These are phyloP conservation scores for Tetranychus truncatus DNA, from an alignment of 2,888 invertebrate genomes.

Conservation along the genomic window DNA sequence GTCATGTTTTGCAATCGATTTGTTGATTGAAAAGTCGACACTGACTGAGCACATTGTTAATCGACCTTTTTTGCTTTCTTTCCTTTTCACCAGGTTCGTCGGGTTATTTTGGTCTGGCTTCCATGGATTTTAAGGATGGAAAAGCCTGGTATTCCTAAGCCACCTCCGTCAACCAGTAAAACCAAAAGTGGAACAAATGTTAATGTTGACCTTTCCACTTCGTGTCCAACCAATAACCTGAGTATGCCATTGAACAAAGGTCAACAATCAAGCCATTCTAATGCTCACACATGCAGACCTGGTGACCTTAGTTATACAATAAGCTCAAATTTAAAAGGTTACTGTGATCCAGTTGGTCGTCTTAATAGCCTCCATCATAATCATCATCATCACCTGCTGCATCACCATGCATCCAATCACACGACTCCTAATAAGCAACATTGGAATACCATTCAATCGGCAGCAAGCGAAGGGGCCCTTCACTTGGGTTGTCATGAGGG, in stretches of 20 bases:
- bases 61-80: no score
- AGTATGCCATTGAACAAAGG: neutral
- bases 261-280: neutral
- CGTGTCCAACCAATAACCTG: neutral
- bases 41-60: no score
- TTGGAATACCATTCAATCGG: neutral
- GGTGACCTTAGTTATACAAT: neutral
- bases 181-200: neutral
- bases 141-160: conserved; percentile 67
- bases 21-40: no score
- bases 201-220: no score
- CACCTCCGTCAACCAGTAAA: neutral
- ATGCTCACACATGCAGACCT: neutral
- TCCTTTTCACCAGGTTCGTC: conserved; percentile 43
- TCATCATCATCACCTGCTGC: neutral
- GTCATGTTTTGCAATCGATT: no score
- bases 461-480: neutral
- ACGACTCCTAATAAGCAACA: neutral
- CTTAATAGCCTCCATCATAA: neutral
- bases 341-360: neutral
- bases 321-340: neutral
- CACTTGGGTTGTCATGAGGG: neutral
- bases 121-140: conserved; percentile 92
- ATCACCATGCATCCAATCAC: neutral
- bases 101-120: conserved; percentile 87